phyloP scores from a whole-genome alignment of 2,797 vertebrate species.

The Betta splendens region DNA sequence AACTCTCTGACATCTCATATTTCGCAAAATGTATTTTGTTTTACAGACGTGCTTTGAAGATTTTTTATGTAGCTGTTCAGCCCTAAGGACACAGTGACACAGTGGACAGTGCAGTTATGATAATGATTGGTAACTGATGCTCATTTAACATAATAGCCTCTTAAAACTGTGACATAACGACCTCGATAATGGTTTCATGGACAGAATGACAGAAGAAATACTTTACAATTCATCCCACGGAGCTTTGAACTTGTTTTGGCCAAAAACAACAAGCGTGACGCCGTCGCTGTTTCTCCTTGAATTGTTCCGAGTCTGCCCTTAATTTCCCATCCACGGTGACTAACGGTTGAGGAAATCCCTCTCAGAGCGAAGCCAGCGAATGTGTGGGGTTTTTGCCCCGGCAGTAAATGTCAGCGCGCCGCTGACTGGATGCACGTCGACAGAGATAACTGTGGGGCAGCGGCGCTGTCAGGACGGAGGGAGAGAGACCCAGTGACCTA shows the following conservation, averaged over 20 bases:
- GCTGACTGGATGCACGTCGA: constrained; percentile 64
- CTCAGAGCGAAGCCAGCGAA: constrained; percentile 11
- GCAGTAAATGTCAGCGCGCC: constrained; percentile 79
- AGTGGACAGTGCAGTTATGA: neutral
- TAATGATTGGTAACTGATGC: neutral
- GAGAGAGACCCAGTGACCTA: constrained; percentile 62
- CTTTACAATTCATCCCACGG: too few species aligned
- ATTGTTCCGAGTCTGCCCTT: constrained; percentile 44
- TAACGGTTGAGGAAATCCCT: constrained; percentile 57
- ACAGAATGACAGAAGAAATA: neutral
- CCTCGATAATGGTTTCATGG: too few species aligned
- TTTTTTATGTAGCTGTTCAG: constrained; percentile 3
- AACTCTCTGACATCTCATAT: constrained; percentile 18
- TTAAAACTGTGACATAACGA: neutral
- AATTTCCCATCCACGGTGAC: constrained; percentile 49
- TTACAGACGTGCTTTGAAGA: constrained; percentile 12
- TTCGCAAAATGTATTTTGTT: constrained; percentile 19
- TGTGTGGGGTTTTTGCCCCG: constrained; percentile 37
- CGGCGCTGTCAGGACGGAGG: constrained; percentile 25
- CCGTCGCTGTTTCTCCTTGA: constrained; percentile 24
- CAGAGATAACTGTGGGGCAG: constrained; percentile 68
- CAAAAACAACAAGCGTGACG: constrained; percentile 10
- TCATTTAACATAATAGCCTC: neutral
- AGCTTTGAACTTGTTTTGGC: neutral
- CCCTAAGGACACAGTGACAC: neutral